These are phyloP conservation scores for Oreochromis spilurus DNA, from an alignment of 2,113 vertebrate species.

Conservation along the genomic window DNA sequence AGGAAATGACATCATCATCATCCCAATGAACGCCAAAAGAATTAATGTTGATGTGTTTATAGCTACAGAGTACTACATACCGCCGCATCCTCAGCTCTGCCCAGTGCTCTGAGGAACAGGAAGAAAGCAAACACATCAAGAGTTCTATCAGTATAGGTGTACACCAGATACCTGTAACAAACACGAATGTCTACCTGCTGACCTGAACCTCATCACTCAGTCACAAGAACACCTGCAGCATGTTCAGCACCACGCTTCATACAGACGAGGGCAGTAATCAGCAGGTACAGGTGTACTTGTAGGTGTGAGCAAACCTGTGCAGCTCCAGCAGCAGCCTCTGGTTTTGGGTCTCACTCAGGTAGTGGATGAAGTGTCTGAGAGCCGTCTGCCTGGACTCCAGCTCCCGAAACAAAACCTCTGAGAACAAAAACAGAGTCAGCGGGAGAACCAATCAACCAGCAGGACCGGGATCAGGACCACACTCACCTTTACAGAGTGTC, in stretches of 20 bases:
- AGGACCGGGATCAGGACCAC: neutral
- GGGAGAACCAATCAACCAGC: neutral
- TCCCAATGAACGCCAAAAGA: neutral
- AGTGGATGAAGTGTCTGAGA: conserved; percentile 87
- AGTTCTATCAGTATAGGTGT: neutral
- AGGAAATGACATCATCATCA: neutral
- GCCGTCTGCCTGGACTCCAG: conserved; percentile 84
- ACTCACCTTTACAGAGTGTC: conserved; percentile 86
- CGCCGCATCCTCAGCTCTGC: conserved; percentile 86
- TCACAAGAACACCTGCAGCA: neutral
- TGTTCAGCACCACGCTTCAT: neutral
- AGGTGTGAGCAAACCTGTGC: conserved; percentile 74
- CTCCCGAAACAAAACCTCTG: conserved; percentile 89
- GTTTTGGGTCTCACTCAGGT: conserved; percentile 84
- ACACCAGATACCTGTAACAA: neutral
- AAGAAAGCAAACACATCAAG: neutral
- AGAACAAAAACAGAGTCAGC: neutral
- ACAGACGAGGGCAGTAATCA: neutral
- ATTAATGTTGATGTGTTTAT: neutral
- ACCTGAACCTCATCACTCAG: neutral
- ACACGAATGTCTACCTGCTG: neutral
- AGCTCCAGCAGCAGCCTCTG: conserved; percentile 86
- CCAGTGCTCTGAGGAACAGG: conserved; percentile 71
- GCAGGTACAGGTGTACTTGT: neutral
- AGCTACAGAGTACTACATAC: conserved; percentile 57